Evolutionary conservation across 2,888 invertebrate species (phyloP), one percentile per base, ranked within the genome.

Genomic region (Anticlea derivata): DNA sequence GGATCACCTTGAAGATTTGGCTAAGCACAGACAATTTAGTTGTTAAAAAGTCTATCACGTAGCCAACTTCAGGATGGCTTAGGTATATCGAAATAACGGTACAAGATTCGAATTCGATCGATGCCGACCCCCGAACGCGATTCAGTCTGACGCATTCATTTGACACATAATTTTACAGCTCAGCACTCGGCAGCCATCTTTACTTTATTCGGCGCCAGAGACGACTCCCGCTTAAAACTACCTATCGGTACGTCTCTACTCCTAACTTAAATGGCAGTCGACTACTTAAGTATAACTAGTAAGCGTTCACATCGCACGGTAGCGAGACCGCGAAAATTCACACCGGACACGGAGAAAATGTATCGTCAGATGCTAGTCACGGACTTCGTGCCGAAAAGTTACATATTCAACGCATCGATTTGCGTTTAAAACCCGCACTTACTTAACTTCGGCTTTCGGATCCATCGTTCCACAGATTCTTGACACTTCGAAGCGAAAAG

Each of bases 251-350:
- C 45, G 52, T 13, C 20, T 24, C 52, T 57, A 56, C 54, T 59
- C 64, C 65, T 66, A 66, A 65, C 57, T 61, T 68, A 74, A 74
- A 75, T 74, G 74, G 75, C 75, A 77, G 73, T 73, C 72, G 68
- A 66, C 68, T 70, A 68, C 60, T 60, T 63, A 62, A 56, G 55
- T 61, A 58, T 45, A 34, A 48, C 26, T 37, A 6, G 31, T 5
- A 10, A 47, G 52, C 45, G 52, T 41, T 30, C 41, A 20, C n/a
- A 13, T 23, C 29, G 45, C 33, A 22, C 23, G 13, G 39, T n/a
- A 13, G 7, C 46, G 23, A 26, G 13, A 27, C 17, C 10, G 17
- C 17, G 17, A 4, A 3, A 4, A 17, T 17, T 17, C 17, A 4
- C 17, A 11, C 24, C 3, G 23, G 10, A 12, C 26, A 1, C 7